Evolutionary conservation across 2,888 invertebrate genomes (phyloP).

Genomic region (Diadegma fenestrale): DNA sequence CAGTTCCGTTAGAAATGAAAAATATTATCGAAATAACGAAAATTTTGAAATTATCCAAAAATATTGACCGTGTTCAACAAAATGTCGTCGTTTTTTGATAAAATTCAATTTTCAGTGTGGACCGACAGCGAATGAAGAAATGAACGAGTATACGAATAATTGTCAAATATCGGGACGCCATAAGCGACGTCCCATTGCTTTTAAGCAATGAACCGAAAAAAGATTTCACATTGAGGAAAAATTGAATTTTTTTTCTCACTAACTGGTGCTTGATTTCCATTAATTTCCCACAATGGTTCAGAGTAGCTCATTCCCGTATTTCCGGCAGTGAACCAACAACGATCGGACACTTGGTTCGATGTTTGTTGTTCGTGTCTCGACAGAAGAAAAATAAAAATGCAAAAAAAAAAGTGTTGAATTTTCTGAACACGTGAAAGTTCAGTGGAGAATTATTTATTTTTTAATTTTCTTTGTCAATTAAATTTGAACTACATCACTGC

Average conservation of each 20-base stretch:
- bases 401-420: neutral
- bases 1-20: no score
- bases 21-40: no score
- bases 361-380: neutral
- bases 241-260: conserved; percentile 68
- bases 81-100: no score
- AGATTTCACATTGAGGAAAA: neutral
- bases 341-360: conserved; percentile 16
- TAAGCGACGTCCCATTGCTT: neutral
- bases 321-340: conserved; percentile 50
- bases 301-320: conserved; percentile 83
- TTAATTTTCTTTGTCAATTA: neutral
- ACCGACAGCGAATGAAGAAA: neutral
- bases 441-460: neutral
- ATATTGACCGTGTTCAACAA: no score
- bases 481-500: conserved; percentile 14
- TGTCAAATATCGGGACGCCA: neutral
- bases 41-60: no score
- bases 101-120: no score
- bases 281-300: conserved; percentile 83
- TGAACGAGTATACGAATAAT: neutral
- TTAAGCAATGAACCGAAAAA: neutral
- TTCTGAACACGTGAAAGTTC: neutral
- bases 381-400: conserved; percentile 4
- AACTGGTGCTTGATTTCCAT: conserved; percentile 83